phyloP scores from a whole-genome alignment of 2,888 invertebrate species.

The Plebejus anna region DNA sequence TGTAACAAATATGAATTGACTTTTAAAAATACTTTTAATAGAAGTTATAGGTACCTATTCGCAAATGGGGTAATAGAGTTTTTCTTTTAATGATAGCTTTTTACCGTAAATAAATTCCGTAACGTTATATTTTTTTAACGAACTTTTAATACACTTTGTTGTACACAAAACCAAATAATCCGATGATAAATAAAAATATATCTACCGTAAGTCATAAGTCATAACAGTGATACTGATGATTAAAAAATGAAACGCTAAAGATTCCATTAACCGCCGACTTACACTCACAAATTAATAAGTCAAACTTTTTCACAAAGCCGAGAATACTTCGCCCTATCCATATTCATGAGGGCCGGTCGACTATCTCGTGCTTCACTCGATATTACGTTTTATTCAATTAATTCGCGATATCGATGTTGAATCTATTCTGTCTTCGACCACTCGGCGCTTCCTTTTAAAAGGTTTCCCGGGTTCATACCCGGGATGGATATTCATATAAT shows the following conservation, averaged over 20 bases:
- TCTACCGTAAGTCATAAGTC: neutral
- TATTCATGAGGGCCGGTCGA: slow-evolving; percentile 60
- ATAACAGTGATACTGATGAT: neutral
- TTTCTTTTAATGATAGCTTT: no score
- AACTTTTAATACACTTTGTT: no score
- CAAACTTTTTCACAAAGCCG: slow-evolving; percentile 53
- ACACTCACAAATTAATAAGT: slow-evolving; percentile 40
- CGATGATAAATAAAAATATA: neutral
- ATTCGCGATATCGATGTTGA: slow-evolving; percentile 56
- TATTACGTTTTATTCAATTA: slow-evolving; percentile 73
- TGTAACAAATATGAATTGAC: neutral
- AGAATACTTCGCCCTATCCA: slow-evolving; percentile 59
- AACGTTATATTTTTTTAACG: no score
- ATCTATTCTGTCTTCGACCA: slow-evolving; percentile 44
- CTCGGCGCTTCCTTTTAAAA: slow-evolving; percentile 42
- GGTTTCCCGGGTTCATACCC: slow-evolving; percentile 45
- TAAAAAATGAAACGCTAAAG: slow-evolving; percentile 11
- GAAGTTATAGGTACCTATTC: no score
- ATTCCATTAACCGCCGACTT: slow-evolving; percentile 31
- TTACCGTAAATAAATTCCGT: no score
- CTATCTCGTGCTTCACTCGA: slow-evolving; percentile 45
- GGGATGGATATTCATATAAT: no score
- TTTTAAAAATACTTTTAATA: neutral
- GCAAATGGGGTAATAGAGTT: no score
- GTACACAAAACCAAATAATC: neutral